A percentile compares a stretch with the other conserved stretches of the same genome.
phyloP scores from a whole-genome alignment of 1,140 invertebrate genomes.

The Plectrocnemia conspersa region DNA sequence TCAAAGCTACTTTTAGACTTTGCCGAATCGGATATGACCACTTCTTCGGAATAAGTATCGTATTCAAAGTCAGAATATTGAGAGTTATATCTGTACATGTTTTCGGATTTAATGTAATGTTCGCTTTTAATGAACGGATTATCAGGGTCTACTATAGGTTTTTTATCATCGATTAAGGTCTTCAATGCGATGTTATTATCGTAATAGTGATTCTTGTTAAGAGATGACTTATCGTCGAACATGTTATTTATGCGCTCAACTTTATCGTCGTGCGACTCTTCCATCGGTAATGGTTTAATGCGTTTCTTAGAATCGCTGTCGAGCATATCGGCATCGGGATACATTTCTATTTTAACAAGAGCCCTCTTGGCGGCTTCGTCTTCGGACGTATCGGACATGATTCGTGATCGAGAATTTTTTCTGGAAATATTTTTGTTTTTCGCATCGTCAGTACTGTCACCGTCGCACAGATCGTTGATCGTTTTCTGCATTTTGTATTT shows the following conservation, averaged over 20 bases:
- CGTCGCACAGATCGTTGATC: constrained; percentile 38
- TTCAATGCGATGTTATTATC: constrained; percentile 12
- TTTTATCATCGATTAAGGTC: constrained; percentile 19
- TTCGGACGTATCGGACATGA: constrained; percentile 58
- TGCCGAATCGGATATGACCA: constrained; percentile 38
- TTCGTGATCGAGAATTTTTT: constrained; percentile 54
- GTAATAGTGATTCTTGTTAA: constrained; percentile 22
- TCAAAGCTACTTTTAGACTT: constrained; percentile 44
- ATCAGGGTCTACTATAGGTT: constrained; percentile 17
- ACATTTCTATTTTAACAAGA: constrained; percentile 43
- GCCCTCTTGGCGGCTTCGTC: constrained; percentile 47
- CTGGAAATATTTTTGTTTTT: constrained; percentile 47
- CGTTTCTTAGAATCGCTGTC: constrained; percentile 28
- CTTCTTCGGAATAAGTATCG: constrained; percentile 56
- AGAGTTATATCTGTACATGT: constrained; percentile 20
- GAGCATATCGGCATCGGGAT: constrained; percentile 46
- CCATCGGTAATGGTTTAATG: constrained; percentile 38
- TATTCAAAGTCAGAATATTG: constrained; percentile 34
- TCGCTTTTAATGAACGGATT: constrained; percentile 26
- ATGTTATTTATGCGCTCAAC: constrained; percentile 38
- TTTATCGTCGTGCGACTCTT: constrained; percentile 45
- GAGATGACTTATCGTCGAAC: constrained; percentile 19
- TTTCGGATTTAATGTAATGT: constrained; percentile 27
- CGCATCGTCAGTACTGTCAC: constrained; percentile 45
- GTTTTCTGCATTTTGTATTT: constrained; percentile 41